Conservation (phyloP, 2,888 invertebrate genomes). For the Bimastos eiseni region DNA sequence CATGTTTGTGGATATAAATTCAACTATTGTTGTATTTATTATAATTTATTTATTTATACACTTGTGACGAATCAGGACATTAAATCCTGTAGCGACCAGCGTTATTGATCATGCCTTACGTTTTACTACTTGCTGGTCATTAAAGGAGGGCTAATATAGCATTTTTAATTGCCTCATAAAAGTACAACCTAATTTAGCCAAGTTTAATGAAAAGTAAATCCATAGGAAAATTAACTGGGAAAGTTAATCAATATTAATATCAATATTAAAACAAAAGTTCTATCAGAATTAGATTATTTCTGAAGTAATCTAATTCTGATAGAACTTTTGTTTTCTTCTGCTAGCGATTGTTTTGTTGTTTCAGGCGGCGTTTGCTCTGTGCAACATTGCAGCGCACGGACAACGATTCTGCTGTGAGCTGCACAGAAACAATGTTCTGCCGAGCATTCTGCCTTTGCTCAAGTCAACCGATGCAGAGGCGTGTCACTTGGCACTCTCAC, state of each 20-base stretch:
- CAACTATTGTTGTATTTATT: not conserved
- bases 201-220: not conserved
- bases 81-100: too few species aligned
- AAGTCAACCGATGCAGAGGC: slow-evolving; percentile 53
- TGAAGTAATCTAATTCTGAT: not conserved
- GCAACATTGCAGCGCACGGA: slow-evolving; percentile 55
- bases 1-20: not conserved
- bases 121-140: too few species aligned
- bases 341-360: not conserved
- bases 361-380: slow-evolving; percentile 54
- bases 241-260: not conserved
- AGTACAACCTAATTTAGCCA: too few species aligned
- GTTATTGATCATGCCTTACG: too few species aligned
- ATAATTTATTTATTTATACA: not conserved
- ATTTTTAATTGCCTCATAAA: not conserved
- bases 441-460: slow-evolving; percentile 37
- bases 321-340: not conserved
- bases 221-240: not conserved
- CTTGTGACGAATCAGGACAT: too few species aligned
- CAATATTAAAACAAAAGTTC: not conserved
- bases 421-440: slow-evolving; percentile 1
- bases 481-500: slow-evolving; percentile 49
- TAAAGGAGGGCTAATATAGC: not conserved
- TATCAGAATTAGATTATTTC: too few species aligned
- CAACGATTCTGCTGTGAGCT: slow-evolving; percentile 49